Base-by-base conservation (phyloP, 2,113 vertebrate species). In the Pterocles gutturalis region DNA sequence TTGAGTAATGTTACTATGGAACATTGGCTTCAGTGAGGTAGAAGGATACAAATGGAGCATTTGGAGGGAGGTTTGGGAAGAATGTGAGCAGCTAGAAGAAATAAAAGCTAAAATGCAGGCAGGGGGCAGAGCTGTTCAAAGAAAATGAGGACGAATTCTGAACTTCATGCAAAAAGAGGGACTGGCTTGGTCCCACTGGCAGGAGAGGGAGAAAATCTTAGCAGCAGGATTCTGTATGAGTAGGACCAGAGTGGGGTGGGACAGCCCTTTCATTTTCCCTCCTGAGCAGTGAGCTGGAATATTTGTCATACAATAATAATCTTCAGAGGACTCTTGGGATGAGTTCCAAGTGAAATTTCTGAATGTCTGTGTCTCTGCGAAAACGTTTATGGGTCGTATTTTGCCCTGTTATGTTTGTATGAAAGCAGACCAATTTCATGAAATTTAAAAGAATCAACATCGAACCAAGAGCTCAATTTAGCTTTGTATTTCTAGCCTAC, bases 81-180 rank as follows among this genome's bases (percentile, higher is more conserved):
- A 91, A 65, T 55, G 45, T 60, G 26, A 92, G 64, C 36, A 89
- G 60, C 85, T 81, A 76, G 75, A 90, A 92, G 58, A 92, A 91
- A 92, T 91, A 89, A 89, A 96, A 95, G 61, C 89, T 85, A 87
- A 96, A 66, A 96, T 0, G 4, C 95, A 97, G 89, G 91, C 93
- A 96, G 95, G 93, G 95, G 96, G 94, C 95, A 97, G 95, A 97
- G 93, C 97, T 97, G 94, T 57, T 95, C 93, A 97, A 96, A 97
- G 92, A 97, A 96, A 94, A 91, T 69, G 58, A 92, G 79, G 85
- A 96, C 80, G 87, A 94, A 80, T 58, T 61, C 72, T 92, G 51
- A 95, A 83, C 81, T 91, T 85, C 28, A 9, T 82, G 69, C 64
- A 93, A n/a, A 87, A 95, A 94, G 60, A 61, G 61, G 82, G 80